Evolutionary conservation across 2,113 vertebrate genomes (phyloP).

Genomic region (Boulengeromyrus knoepffleri): DNA sequence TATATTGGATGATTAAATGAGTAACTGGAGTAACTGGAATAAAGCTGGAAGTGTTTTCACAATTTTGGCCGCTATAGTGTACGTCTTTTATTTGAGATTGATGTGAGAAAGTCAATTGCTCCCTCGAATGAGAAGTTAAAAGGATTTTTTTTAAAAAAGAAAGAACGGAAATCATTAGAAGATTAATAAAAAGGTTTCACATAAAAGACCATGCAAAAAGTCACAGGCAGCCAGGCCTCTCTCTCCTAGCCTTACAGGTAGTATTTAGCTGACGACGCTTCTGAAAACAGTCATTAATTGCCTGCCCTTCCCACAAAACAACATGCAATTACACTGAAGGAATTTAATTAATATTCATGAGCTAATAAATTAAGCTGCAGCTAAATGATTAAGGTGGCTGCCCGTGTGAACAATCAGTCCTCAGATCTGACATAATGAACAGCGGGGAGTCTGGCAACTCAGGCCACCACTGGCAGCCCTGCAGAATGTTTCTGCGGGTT

Average conservation of each 20-base stretch:
- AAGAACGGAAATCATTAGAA: neutral
- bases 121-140: neutral
- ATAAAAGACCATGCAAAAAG: neutral
- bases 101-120: neutral
- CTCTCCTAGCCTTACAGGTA: neutral
- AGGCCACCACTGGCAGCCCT: neutral
- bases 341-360: slow-evolving; percentile 3
- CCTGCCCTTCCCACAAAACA: neutral
- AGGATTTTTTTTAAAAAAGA: neutral
- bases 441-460: neutral
- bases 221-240: neutral
- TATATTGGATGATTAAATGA: neutral
- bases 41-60: neutral
- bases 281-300: neutral
- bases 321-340: slow-evolving; percentile 4
- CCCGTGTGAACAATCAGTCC: neutral
- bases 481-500: neutral
- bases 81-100: neutral
- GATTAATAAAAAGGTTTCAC: neutral
- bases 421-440: neutral
- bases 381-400: neutral
- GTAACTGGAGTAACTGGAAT: neutral
- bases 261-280: neutral
- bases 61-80: neutral
- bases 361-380: neutral